phyloP scores from a whole-genome alignment of 2,113 vertebrate species.

The Chauna torquata region DNA sequence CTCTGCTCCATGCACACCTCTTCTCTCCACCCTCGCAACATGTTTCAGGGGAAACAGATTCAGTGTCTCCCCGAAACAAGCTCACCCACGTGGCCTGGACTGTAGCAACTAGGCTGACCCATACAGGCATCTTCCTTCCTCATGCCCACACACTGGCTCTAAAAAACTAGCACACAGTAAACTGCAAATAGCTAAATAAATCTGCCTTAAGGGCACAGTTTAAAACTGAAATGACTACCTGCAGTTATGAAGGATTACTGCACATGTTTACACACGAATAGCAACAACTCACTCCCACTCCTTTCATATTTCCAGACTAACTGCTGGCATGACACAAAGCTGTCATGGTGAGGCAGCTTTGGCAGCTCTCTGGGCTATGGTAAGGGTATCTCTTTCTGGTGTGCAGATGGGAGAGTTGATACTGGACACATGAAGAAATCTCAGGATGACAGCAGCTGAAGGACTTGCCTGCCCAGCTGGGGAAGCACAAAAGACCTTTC shows the following conservation, averaged over 20 bases:
- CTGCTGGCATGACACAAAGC: neutral
- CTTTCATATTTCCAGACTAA: neutral
- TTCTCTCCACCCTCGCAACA: neutral
- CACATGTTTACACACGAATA: neutral
- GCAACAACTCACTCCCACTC: rapidly evolving
- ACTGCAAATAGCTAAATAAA: neutral
- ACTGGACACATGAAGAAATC: neutral
- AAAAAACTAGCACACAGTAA: neutral
- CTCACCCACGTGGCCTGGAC: neutral
- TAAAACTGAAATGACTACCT: neutral
- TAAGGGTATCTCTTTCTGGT: neutral
- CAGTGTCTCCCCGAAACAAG: neutral
- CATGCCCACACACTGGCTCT: rapidly evolving
- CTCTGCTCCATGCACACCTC: neutral
- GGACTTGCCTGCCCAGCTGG: neutral
- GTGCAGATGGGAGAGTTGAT: neutral
- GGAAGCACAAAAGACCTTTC: neutral
- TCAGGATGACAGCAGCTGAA: neutral
- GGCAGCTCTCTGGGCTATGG: neutral
- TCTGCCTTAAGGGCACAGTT: neutral
- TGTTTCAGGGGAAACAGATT: neutral
- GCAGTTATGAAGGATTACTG: neutral
- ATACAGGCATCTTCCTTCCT: neutral
- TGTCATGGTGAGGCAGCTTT: neutral
- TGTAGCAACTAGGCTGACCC: rapidly evolving